Evolutionary conservation across 2,797 vertebrate genomes (phyloP).

Genomic region (Helicolenus hilgendorfi): DNA sequence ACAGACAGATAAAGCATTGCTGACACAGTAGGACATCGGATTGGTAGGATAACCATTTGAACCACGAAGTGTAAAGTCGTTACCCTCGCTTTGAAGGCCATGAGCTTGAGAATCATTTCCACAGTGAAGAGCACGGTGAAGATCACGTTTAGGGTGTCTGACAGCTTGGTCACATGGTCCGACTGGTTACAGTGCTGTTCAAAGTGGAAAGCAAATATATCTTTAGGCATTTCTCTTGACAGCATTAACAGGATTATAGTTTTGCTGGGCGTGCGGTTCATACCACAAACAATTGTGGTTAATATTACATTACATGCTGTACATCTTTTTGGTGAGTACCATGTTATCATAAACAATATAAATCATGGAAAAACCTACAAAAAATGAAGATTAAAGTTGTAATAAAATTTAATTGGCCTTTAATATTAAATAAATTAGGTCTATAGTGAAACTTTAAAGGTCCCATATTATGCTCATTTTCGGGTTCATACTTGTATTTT

Average conservation of each 20-base stretch:
- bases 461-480: too few species aligned
- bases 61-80: slow-evolving; percentile 16
- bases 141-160: slow-evolving; percentile 95
- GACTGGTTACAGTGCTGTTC: slow-evolving; percentile 97
- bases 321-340: background rate
- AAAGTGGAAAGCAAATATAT: background rate
- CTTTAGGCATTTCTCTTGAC: background rate
- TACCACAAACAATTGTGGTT: background rate
- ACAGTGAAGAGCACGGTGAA: slow-evolving; percentile 98
- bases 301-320: background rate
- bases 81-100: slow-evolving; percentile 98
- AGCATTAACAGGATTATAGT: background rate
- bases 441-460: background rate
- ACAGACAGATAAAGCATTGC: background rate
- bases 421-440: background rate
- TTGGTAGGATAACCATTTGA: background rate
- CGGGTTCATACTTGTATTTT: too few species aligned
- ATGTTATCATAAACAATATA: background rate
- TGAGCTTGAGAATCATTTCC: slow-evolving; percentile 98
- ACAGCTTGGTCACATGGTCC: slow-evolving; percentile 94
- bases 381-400: background rate
- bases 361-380: background rate
- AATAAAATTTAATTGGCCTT: background rate
- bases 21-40: background rate
- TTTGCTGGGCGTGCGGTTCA: background rate